Conservation (phyloP, 2,797 vertebrate species). For the Rhinichthys osculus region DNA sequence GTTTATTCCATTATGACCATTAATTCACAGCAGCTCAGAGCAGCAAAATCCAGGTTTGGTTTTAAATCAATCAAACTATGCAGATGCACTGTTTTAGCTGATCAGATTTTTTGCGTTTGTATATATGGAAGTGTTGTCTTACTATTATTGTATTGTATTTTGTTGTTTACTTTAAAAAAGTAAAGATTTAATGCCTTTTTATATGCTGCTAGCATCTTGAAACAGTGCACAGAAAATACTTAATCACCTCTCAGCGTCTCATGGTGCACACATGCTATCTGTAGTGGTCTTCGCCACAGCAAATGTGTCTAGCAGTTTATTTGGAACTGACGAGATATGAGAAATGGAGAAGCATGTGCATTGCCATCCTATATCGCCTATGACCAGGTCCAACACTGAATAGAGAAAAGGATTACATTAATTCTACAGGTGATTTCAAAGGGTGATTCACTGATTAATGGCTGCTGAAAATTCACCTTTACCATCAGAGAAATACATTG, state of each 20-base stretch:
- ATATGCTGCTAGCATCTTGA: background rate
- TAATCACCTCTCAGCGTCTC: too few relatives aligned
- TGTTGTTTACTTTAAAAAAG: background rate
- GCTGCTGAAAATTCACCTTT: background rate
- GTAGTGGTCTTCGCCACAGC: background rate
- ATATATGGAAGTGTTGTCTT: background rate
- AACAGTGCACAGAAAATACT: background rate
- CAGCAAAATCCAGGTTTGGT: background rate
- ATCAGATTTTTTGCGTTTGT: background rate
- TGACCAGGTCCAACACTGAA: background rate
- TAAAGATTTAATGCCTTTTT: background rate
- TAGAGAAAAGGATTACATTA: background rate
- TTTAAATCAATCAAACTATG: background rate
- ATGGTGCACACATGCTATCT: background rate
- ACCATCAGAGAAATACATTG: background rate
- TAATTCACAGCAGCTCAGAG: slow-evolving; percentile 7
- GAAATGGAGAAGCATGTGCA: background rate
- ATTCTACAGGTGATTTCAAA: background rate
- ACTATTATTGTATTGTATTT: background rate
- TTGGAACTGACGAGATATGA: background rate
- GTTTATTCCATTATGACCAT: background rate
- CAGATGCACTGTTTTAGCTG: background rate
- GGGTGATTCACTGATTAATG: background rate
- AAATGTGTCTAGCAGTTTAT: too few relatives aligned
- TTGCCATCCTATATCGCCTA: background rate